phyloP scores from a whole-genome alignment of 2,888 invertebrate genomes.

The Sinopyrophorus schimmeli region DNA sequence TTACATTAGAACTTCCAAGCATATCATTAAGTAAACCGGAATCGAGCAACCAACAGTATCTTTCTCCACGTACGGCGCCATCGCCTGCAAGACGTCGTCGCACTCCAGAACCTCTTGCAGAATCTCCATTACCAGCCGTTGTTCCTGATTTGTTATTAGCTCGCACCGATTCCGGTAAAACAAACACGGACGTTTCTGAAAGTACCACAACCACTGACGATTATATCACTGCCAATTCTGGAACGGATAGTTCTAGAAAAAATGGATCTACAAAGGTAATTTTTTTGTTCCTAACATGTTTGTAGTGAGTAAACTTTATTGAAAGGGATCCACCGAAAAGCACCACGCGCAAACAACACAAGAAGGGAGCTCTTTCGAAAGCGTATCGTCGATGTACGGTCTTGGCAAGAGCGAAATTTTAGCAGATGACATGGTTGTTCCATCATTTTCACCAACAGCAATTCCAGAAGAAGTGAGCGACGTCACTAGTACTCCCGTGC shows the following conservation, averaged over 20 bases:
- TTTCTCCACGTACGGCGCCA: constrained; percentile 36
- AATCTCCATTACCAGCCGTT: constrained; percentile 49
- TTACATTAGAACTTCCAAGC: constrained; percentile 34
- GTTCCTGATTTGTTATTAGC: constrained; percentile 61
- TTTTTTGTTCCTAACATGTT: not conserved
- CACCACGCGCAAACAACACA: constrained; percentile 46
- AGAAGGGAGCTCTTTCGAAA: constrained; percentile 86
- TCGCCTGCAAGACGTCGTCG: constrained; percentile 39
- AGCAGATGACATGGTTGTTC: constrained; percentile 66
- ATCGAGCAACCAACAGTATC: constrained; percentile 38
- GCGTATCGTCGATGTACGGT: constrained; percentile 80
- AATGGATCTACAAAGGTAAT: constrained; percentile 68
- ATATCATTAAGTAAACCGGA: constrained; percentile 36
- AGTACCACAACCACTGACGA: constrained; percentile 85
- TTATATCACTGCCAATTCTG: constrained; percentile 83
- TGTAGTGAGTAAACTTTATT: not conserved
- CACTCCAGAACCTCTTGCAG: constrained; percentile 39
- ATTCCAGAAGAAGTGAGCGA: constrained; percentile 58
- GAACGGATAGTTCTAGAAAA: constrained; percentile 66
- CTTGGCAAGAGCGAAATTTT: constrained; percentile 72
- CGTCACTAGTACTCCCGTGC: constrained; percentile 50
- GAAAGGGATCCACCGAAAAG: constrained; percentile 20
- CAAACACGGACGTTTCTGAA: constrained; percentile 82
- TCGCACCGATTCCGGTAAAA: constrained; percentile 72
- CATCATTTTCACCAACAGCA: constrained; percentile 64